Evolutionary conservation across 2,797 vertebrate genomes (phyloP).

Genomic region (Sebastes trivittatus): DNA sequence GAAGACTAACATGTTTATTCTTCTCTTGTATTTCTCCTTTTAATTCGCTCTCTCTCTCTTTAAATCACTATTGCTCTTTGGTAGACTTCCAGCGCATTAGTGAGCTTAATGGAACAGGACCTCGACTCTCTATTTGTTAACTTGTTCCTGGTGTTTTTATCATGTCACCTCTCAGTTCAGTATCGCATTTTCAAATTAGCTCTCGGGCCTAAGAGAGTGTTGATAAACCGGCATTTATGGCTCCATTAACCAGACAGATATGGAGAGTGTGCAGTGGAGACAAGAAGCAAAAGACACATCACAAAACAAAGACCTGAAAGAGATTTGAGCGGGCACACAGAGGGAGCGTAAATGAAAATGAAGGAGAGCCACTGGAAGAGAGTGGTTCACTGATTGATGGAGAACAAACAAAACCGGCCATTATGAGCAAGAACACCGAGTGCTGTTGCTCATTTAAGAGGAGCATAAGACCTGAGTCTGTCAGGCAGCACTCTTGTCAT

Average conservation of each 20-base stretch:
- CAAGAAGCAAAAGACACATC: slow-evolving; percentile 28
- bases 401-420: slow-evolving; percentile 32
- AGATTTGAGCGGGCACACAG: slow-evolving; percentile 8
- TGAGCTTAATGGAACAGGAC: slow-evolving; percentile 23
- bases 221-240: slow-evolving; percentile 55
- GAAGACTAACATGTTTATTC: neutral
- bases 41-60: neutral
- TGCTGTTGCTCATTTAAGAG: slow-evolving; percentile 1
- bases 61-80: neutral
- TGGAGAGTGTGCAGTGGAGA: slow-evolving; percentile 23
- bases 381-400: slow-evolving; percentile 25
- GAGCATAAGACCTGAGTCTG: neutral
- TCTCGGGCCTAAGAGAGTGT: slow-evolving; percentile 23
- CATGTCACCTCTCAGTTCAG: slow-evolving; percentile 19
- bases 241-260: slow-evolving; percentile 56
- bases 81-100: slow-evolving; percentile 32
- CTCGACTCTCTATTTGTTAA: slow-evolving; percentile 30
- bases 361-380: neutral
- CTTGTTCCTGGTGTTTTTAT: slow-evolving; percentile 37
- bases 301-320: slow-evolving; percentile 46
- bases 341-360: slow-evolving; percentile 16
- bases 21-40: neutral
- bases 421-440: neutral
- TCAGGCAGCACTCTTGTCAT: slow-evolving; percentile 2
- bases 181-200: slow-evolving; percentile 43